Evolutionary conservation across 2,113 vertebrate genomes (phyloP).

Genomic region (Bombycilla garrulus): DNA sequence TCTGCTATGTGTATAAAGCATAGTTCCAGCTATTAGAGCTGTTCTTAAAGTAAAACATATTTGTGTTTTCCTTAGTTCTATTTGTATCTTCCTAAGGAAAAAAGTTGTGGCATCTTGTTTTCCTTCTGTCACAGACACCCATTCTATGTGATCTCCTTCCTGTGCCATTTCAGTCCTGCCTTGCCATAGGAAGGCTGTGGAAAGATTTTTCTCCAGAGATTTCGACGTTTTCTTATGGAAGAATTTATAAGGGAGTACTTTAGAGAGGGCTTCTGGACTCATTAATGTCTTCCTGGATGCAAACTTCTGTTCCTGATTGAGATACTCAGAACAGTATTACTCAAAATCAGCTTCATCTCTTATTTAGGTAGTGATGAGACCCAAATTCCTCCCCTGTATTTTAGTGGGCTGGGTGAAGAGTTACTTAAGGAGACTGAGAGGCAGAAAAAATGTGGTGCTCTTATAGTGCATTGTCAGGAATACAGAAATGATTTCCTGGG

Average conservation of each 20-base stretch:
- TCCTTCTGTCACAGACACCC: neutral
- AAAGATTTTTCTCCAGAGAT: neutral
- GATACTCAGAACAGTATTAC: neutral
- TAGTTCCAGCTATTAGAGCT: neutral
- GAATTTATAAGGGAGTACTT: neutral
- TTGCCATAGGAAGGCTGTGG: neutral
- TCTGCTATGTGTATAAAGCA: neutral
- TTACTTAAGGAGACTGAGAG: neutral
- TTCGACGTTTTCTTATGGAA: neutral
- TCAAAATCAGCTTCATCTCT: neutral
- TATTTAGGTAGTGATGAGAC: neutral
- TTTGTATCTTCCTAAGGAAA: neutral
- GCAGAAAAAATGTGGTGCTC: neutral
- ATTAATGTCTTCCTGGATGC: neutral
- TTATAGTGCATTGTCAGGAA: neutral
- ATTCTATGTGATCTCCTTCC: neutral
- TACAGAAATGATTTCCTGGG: neutral
- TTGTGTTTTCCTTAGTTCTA: neutral
- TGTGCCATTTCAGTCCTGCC: neutral
- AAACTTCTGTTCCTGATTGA: fast-evolving
- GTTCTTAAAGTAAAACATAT: neutral
- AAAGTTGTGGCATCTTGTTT: neutral
- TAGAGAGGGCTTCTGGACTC: neutral
- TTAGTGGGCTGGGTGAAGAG: neutral
- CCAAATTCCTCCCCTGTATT: neutral